Evolutionary conservation across 2,888 invertebrate species (phyloP).

Genomic region (Enchytraeus crypticus): DNA sequence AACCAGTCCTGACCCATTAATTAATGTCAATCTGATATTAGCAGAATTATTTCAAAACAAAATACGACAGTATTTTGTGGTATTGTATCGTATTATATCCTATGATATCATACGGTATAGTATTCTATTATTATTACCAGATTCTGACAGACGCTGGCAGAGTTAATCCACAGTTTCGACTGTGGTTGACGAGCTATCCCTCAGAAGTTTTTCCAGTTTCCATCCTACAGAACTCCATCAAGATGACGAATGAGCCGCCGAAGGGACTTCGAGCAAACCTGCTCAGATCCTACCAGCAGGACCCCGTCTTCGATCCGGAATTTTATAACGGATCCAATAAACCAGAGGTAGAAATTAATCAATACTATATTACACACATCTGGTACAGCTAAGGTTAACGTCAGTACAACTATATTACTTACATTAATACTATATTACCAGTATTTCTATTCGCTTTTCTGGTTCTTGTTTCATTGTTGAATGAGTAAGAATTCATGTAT

Average conservation of each 20-base stretch:
- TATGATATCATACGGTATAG: too few relatives aligned
- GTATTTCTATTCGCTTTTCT: too few relatives aligned
- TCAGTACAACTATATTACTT: background rate
- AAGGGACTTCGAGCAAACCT: conserved; percentile 49
- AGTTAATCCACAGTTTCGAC: conserved; percentile 41
- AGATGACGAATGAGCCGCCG: conserved; percentile 49
- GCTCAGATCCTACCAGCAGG: conserved; percentile 48
- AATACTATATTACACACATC: background rate
- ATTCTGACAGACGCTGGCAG: conserved; percentile 39
- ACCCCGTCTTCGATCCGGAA: conserved; percentile 54
- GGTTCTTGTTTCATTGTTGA: too few relatives aligned
- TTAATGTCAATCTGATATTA: too few relatives aligned
- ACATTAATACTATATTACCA: too few relatives aligned
- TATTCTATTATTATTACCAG: conserved; percentile 23
- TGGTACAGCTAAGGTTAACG: background rate
- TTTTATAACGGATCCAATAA: conserved; percentile 63
- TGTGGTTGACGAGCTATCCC: conserved; percentile 49
- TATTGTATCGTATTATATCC: too few relatives aligned
- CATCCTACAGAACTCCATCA: conserved; percentile 48
- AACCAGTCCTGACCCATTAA: too few relatives aligned
- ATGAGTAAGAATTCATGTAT: too few relatives aligned
- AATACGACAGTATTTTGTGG: background rate
- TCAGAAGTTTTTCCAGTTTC: conserved; percentile 47
- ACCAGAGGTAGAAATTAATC: conserved; percentile 35
- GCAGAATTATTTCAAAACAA: background rate